Percentiles rank a stretch among this genome's conserved stretches.
Conservation (phyloP, 1,140 invertebrate genomes). For the Ctenoplectra terminalis region DNA sequence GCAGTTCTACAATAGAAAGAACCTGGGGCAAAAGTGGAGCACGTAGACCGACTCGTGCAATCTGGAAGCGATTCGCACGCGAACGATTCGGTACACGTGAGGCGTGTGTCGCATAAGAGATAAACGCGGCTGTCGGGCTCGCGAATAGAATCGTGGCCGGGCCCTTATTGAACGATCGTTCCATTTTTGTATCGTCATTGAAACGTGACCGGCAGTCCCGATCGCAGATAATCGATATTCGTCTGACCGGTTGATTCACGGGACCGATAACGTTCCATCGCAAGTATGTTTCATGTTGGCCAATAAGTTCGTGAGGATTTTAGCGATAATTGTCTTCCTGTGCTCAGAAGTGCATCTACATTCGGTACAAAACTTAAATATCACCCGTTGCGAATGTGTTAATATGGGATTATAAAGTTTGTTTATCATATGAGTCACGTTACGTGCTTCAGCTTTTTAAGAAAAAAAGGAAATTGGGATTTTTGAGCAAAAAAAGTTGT, state of each 20-base stretch:
- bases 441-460: too few species aligned
- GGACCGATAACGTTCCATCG: conserved; percentile 2
- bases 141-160: background rate
- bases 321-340: too few species aligned
- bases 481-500: too few species aligned
- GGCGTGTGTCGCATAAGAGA: background rate
- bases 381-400: too few species aligned
- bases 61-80: background rate
- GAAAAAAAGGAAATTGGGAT: too few species aligned
- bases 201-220: conserved; percentile 46
- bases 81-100: conserved; percentile 5
- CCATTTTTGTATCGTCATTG: conserved; percentile 50
- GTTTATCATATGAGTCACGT: too few species aligned
- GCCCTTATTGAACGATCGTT: conserved; percentile 44
- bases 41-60: background rate
- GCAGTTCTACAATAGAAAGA: background rate
- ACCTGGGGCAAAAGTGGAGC: background rate
- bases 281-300: background rate
- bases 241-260: conserved; percentile 18
- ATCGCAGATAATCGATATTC: conserved; percentile 48
- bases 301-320: too few species aligned
- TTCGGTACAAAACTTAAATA: too few species aligned
- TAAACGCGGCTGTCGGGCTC: background rate
- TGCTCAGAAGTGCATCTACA: too few species aligned
- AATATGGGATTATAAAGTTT: too few species aligned